These are phyloP conservation scores for Agrypnus murinus DNA, from an alignment of 2,888 invertebrate species.

Conservation along the genomic window DNA sequence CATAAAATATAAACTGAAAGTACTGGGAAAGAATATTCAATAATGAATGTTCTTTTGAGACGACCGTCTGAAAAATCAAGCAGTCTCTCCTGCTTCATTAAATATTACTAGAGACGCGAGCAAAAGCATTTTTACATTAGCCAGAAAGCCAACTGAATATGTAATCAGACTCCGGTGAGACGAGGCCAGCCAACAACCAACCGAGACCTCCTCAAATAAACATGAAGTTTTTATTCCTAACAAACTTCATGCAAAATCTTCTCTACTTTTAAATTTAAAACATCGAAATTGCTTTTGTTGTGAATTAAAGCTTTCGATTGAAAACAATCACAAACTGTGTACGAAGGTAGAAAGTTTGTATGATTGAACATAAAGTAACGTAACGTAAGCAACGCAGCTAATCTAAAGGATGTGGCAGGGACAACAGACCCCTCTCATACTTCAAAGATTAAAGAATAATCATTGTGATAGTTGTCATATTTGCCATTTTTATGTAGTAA, in stretches of 20 bases:
- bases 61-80: constrained; percentile 51
- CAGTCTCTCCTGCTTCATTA: constrained; percentile 53
- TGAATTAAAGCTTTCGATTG: neutral
- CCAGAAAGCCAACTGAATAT: constrained; percentile 57
- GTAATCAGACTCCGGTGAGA: constrained; percentile 54
- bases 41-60: constrained; percentile 54
- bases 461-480: no score
- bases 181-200: constrained; percentile 51
- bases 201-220: constrained; percentile 50
- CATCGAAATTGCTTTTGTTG: neutral
- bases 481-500: no score
- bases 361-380: no score
- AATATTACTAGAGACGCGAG: constrained; percentile 57
- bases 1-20: constrained; percentile 47
- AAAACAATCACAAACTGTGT: no score
- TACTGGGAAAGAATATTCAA: constrained; percentile 55
- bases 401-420: no score
- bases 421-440: no score
- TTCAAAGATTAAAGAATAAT: no score
- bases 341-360: no score
- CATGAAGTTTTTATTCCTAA: constrained; percentile 48
- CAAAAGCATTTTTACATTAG: constrained; percentile 59
- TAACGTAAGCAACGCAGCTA: no score
- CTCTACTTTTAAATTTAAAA: constrained; percentile 5
- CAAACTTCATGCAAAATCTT: constrained; percentile 30